Evolutionary conservation across 2,888 invertebrate species (phyloP).

Genomic region (Drosophila ochracea): DNA sequence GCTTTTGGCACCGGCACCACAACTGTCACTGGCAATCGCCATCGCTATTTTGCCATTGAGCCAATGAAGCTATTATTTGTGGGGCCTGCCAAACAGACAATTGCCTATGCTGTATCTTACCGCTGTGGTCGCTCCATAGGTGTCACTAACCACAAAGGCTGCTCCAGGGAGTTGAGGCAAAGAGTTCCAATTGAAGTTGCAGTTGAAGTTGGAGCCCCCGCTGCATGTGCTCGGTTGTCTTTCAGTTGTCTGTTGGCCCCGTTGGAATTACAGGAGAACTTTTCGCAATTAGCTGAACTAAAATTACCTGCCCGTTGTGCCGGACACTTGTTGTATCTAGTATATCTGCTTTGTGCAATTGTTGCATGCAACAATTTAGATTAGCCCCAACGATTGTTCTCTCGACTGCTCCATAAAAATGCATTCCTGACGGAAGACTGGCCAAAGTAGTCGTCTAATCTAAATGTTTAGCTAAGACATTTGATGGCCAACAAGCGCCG

Average conservation of each 20-base stretch:
- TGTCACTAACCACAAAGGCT: slow-evolving; percentile 71
- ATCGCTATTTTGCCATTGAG: slow-evolving; percentile 23
- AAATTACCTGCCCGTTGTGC: slow-evolving; percentile 74
- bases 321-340: slow-evolving; percentile 52
- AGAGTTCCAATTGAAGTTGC: slow-evolving; percentile 24
- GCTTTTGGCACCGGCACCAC: slow-evolving; percentile 50
- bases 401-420: slow-evolving; percentile 61
- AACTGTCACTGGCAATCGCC: slow-evolving; percentile 28
- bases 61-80: slow-evolving; percentile 81
- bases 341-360: slow-evolving; percentile 52
- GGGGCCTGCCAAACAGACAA: slow-evolving; percentile 54
- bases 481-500: slow-evolving; percentile 77
- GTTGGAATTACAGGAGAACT: slow-evolving; percentile 80
- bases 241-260: slow-evolving; percentile 69
- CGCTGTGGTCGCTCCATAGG: slow-evolving; percentile 56
- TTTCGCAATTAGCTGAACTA: slow-evolving; percentile 81
- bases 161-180: slow-evolving; percentile 5
- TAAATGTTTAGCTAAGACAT: slow-evolving; percentile 78
- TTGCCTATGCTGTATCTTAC: slow-evolving; percentile 43
- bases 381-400: slow-evolving; percentile 74
- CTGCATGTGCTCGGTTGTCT: slow-evolving; percentile 69
- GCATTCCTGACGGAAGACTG: slow-evolving; percentile 77
- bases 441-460: slow-evolving; percentile 62
- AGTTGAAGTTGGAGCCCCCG: slow-evolving; percentile 35
- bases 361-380: slow-evolving; percentile 83